Base-by-base conservation (phyloP, 2,113 vertebrate genomes). In the Haliaeetus leucogaster region DNA sequence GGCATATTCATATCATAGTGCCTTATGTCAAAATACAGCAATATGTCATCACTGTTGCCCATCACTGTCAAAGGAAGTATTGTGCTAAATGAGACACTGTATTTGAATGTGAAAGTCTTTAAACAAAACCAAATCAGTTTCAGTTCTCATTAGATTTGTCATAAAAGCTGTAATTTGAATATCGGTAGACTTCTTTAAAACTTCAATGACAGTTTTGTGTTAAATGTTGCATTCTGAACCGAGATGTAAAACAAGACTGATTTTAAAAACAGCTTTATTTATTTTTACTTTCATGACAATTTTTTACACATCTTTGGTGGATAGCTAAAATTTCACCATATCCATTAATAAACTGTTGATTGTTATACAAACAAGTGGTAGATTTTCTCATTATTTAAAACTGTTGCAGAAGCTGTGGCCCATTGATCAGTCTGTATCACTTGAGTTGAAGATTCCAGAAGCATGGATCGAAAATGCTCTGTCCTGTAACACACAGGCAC, bases 241-340 rank as follows among this genome's bases (percentile, higher is more conserved):
- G 36, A 96, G 66, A 74, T 93, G 97, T 97, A 97, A 93, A 97
- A 87, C 63, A 61, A 98, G 97, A 98, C 96, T 97, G 97, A 98
- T 97, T 97, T 97, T 97, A 95, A 97, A 93, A 96, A 95, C 96
- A 96, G 96, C 97, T 98, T 98, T 98, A 98, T 98, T 98, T 98
- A 98, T 98, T 98, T 98, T 98, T 98, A 97, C 95, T 97, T 97
- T 96, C 96, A 74, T 97, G 94, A 97, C 96, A 81, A 81, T 97
- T 98, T 98, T 98, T 98, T 98, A 97, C 97, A 96, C 97, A 96
- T 97, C 97, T 96, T 95, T 94, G 98, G 97, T 97, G 98, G 96
- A 95, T 90, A 92, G 97, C 93, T 95, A 95, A 97, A 88, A 96
- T 91, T 89, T 98, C 97, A 97, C 98, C 96, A 55, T 92, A 91